phyloP scores from a whole-genome alignment of 2,888 invertebrate species.

The Dynastes grantii region DNA sequence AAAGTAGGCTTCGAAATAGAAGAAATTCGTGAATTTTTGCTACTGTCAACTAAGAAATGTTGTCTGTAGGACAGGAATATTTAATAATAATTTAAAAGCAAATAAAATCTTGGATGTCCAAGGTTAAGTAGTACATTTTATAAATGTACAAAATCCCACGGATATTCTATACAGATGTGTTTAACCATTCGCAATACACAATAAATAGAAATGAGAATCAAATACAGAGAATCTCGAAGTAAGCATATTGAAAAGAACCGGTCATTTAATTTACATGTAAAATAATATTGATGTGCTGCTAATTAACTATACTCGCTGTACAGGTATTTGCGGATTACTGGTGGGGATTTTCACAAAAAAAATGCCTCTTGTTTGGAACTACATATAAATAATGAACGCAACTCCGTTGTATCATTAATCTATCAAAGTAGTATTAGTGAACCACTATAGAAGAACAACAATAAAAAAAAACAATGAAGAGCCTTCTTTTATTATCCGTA shows the following conservation, averaged over 20 bases:
- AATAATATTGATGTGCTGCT: conserved; percentile 29
- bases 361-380: conserved; percentile 26
- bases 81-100: not conserved
- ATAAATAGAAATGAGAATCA: conserved; percentile 17
- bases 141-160: conserved; percentile 14
- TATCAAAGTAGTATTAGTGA: conserved; percentile 34
- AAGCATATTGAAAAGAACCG: conserved; percentile 24
- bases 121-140: not conserved
- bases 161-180: not conserved
- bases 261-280: conserved; percentile 36
- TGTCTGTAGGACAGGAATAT: not conserved
- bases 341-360: conserved; percentile 42
- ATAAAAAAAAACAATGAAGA: conserved; percentile 48
- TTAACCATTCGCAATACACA: not conserved
- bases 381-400: conserved; percentile 32
- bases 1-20: too few species aligned
- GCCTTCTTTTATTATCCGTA: conserved; percentile 39
- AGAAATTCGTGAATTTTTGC: too few species aligned
- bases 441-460: not conserved
- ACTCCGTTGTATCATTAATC: conserved; percentile 28
- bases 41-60: too few species aligned
- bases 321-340: conserved; percentile 2
- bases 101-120: not conserved
- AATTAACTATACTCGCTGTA: conserved; percentile 23
- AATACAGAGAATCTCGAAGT: conserved; percentile 7